phyloP scores from a whole-genome alignment of 1,140 invertebrate genomes.

The Sweltsa coloradensis region DNA sequence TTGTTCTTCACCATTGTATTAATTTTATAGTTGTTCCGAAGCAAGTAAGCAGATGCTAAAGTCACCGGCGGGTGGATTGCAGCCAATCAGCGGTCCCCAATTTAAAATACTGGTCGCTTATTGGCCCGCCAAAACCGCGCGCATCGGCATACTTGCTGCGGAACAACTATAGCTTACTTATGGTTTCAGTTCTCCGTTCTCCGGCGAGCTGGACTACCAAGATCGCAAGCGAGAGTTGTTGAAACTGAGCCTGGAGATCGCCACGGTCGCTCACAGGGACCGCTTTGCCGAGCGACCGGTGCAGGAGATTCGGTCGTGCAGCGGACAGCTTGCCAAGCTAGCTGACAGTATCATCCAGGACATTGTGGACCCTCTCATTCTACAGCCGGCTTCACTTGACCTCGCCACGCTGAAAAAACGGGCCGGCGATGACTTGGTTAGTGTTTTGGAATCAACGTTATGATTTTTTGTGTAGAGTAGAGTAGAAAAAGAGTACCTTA shows the following conservation, averaged over 20 bases:
- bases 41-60: too few species aligned
- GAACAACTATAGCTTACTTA: too few species aligned
- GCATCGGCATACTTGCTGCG: too few species aligned
- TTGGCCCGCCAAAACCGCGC: too few species aligned
- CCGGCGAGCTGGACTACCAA: slow-evolving; percentile 52
- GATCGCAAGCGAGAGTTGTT: slow-evolving; percentile 55
- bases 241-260: slow-evolving; percentile 68
- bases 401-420: slow-evolving; percentile 75
- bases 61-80: too few species aligned
- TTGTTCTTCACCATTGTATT: too few species aligned
- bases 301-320: slow-evolving; percentile 54
- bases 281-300: slow-evolving; percentile 72
- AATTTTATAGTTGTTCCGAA: too few species aligned
- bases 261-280: slow-evolving; percentile 74
- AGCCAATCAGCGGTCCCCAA: too few species aligned
- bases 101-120: too few species aligned
- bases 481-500: too few species aligned
- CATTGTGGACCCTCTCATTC: slow-evolving; percentile 71
- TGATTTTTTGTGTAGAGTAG: too few species aligned
- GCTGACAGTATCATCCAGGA: slow-evolving; percentile 83
- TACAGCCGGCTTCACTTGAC: slow-evolving; percentile 78
- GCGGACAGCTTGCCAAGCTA: slow-evolving; percentile 54
- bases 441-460: too few species aligned
- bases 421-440: slow-evolving; percentile 56
- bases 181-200: slow-evolving; percentile 49